Evolutionary conservation across 2,888 invertebrate species (phyloP).

Genomic region (Hydriomena furcata): DNA sequence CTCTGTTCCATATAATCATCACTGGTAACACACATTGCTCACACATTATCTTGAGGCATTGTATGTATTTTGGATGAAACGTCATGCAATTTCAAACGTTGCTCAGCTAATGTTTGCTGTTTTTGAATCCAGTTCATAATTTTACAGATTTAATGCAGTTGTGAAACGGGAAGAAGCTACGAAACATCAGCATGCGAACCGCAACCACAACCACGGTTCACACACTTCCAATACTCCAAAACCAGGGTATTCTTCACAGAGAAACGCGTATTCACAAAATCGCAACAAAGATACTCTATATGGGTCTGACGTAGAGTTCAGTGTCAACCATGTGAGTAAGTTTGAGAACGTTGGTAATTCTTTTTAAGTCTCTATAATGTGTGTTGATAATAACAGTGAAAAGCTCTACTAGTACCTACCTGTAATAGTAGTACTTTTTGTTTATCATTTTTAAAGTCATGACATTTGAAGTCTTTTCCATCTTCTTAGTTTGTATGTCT

Average conservation of each 20-base stretch:
- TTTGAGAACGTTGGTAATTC: conserved; percentile 21
- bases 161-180: conserved; percentile 59
- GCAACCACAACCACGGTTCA: conserved; percentile 37
- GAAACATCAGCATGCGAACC: conserved; percentile 47
- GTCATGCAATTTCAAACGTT: too few species aligned
- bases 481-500: too few species aligned
- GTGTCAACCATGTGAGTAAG: conserved; percentile 50
- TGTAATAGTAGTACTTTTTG: too few species aligned
- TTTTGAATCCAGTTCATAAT: background rate
- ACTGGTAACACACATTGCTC: too few species aligned
- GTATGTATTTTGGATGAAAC: too few species aligned
- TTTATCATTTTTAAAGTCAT: too few species aligned
- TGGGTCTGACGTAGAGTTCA: conserved; percentile 53
- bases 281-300: conserved; percentile 34
- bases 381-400: too few species aligned
- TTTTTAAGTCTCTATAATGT: conserved; percentile 1
- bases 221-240: conserved; percentile 29
- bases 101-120: background rate
- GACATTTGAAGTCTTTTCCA: too few species aligned
- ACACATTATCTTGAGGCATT: too few species aligned
- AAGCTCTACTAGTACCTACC: too few species aligned
- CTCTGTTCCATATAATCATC: too few species aligned
- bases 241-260: conserved; percentile 17
- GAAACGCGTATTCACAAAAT: conserved; percentile 24
- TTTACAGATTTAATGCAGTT: conserved; percentile 64